Evolutionary conservation across 2,113 vertebrate genomes (phyloP).

Genomic region (Baryphthengus martii): DNA sequence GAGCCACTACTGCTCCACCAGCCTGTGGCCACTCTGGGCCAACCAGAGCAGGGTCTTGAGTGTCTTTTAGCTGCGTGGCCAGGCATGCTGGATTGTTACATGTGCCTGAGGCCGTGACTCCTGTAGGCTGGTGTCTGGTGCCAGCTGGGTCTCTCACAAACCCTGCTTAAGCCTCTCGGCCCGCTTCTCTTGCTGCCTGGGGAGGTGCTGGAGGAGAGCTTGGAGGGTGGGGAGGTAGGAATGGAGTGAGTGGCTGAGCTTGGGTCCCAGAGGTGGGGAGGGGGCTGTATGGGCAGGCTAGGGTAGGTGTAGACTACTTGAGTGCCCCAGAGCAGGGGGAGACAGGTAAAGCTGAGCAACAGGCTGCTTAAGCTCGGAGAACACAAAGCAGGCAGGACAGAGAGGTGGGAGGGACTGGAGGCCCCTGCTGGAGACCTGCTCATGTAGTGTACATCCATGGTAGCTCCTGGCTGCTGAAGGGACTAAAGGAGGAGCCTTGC

Average conservation of each 20-base stretch:
- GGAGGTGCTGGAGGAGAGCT: background rate
- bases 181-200: background rate
- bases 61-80: background rate
- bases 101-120: rapidly evolving
- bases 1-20: background rate
- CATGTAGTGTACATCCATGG: rapidly evolving
- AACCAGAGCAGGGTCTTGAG: background rate
- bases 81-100: too few species aligned
- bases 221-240: background rate
- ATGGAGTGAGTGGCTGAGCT: rapidly evolving
- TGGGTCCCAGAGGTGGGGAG: background rate
- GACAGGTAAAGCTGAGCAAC: background rate
- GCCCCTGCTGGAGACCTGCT: background rate
- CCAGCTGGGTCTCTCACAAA: background rate
- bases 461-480: background rate
- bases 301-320: background rate
- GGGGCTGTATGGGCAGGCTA: background rate
- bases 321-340: too few species aligned
- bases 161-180: rapidly evolving
- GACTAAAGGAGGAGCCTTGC: background rate
- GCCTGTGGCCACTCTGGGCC: rapidly evolving
- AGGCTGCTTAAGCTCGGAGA: background rate
- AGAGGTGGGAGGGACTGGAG: background rate
- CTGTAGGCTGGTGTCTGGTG: background rate
- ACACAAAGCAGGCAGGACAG: background rate